Evolutionary conservation across 2,797 vertebrate genomes (phyloP), one percentile per base, ranked within the genome.

Genomic region (Argentina silus): DNA sequence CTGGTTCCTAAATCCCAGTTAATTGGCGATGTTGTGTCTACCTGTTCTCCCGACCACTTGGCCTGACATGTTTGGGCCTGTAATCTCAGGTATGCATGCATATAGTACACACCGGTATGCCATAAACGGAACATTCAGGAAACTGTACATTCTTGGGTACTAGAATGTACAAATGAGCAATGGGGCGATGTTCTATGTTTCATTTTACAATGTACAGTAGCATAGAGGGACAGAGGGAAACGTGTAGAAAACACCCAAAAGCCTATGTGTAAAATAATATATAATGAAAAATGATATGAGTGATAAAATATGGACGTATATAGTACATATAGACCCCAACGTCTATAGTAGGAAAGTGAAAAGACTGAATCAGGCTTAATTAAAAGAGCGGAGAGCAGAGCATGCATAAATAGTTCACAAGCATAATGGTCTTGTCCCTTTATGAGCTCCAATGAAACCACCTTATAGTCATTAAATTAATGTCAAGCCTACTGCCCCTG

Each of bases 401-500:
- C 60, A 2, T 8, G 27, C 60, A 43, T 6, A n/a, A n/a, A 43
- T 36, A 43, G 27, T 14, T 42, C 14, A n/a, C 14, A 43, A 4
- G n/a, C 36, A 44, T 42, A 43, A 42, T 62, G 60, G 42, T 6
- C 36, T 47, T 8, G 63, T 15, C n/a, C n/a, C n/a, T n/a, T 81
- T 63, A 50, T 50, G 70, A 75, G 77, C 77, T 70, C 72, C 69
- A 77, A 62, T 75, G 80, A 75, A n/a, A 83, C 83, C 84, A 69
- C 74, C 77, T 48, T 70, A 43, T 72, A 86, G 68, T 87, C 85
- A 80, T 85, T 81, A 17, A 45, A 85, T 79, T 74, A 86, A 78
- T 86, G 75, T 78, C 48, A 81, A 81, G 85, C 86, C 84, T 85
- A 84, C 80, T 81, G 68, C 74, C 83, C 80, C 63, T 74, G 63